These are phyloP conservation scores for Heliconius ismenius DNA, from an alignment of 2,888 invertebrate species.

Conservation along the genomic window DNA sequence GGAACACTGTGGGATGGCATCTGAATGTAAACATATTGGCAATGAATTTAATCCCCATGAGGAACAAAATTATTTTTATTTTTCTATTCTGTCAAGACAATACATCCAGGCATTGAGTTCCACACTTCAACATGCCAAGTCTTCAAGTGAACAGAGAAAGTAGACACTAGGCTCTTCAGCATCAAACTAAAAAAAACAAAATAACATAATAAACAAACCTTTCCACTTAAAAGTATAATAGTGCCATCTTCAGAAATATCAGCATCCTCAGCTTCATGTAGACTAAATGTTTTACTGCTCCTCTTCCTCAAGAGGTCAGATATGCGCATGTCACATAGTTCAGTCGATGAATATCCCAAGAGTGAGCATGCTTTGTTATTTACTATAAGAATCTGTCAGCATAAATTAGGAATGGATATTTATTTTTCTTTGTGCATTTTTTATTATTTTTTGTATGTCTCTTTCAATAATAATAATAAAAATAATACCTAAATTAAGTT, in stretches of 20 bases:
- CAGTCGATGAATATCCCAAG: constrained; percentile 80
- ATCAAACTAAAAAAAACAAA: neutral
- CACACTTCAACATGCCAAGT: neutral
- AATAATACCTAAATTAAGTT: neutral
- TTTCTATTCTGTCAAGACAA: neutral
- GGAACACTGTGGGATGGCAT: too few species aligned
- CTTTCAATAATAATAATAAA: too few species aligned
- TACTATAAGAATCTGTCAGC: constrained; percentile 83
- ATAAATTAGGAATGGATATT: constrained; percentile 4
- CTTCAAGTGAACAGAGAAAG: too few species aligned
- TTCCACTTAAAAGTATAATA: constrained; percentile 83
- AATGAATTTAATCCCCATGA: neutral
- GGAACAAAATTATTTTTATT: neutral
- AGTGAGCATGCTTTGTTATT: constrained; percentile 85
- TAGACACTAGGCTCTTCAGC: neutral
- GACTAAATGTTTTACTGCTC: constrained; percentile 72
- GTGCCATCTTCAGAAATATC: constrained; percentile 82
- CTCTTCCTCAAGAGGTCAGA: constrained; percentile 78
- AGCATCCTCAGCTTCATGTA: constrained; percentile 76
- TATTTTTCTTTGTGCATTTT: too few species aligned
- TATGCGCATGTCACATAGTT: constrained; percentile 78
- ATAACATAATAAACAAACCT: constrained; percentile 63
- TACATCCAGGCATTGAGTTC: neutral
- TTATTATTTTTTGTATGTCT: too few species aligned
- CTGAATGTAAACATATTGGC: too few species aligned